Evolutionary conservation across 1,140 invertebrate genomes (phyloP).

Genomic region (Linepithema humile): DNA sequence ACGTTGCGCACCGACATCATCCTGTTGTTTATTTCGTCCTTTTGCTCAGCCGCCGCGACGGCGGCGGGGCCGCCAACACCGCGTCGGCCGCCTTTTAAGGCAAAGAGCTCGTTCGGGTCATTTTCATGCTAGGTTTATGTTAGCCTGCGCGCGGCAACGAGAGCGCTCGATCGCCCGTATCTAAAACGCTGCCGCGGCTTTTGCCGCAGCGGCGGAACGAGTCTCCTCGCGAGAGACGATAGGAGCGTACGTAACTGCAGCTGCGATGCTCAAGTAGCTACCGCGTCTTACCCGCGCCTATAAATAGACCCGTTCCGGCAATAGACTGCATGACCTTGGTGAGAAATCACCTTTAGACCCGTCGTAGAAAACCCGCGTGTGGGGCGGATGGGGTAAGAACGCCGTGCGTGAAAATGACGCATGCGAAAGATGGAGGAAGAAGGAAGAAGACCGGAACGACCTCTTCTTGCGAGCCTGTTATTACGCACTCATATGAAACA

Average conservation of each 20-base stretch:
- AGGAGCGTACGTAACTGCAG: neutral
- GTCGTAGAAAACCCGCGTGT: conserved; percentile 25
- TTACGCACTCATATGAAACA: conserved; percentile 49
- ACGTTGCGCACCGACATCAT: neutral
- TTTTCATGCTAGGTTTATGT: conserved; percentile 68
- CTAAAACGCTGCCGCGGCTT: neutral
- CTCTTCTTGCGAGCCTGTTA: conserved; percentile 34
- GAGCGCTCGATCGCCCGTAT: conserved; percentile 25
- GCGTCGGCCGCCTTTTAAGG: conserved; percentile 21
- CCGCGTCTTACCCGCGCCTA: conserved; percentile 38
- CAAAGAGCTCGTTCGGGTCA: conserved; percentile 6
- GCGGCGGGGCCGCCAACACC: neutral
- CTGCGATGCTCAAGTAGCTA: conserved; percentile 12
- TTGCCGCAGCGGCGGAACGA: conserved; percentile 1
- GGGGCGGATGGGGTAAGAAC: neutral
- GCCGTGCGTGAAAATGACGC: conserved; percentile 34
- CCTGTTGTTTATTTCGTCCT: neutral
- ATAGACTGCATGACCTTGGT: conserved; percentile 58
- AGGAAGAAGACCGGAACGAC: conserved; percentile 9
- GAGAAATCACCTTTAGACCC: conserved; percentile 62
- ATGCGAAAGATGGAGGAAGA: neutral
- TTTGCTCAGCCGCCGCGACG: neutral
- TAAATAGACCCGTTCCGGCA: conserved; percentile 66
- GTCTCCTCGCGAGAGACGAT: conserved; percentile 15
- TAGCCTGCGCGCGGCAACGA: conserved; percentile 7